phyloP scores from a whole-genome alignment of 1,140 invertebrate species.

The fruit fly (Drosophila melanogaster) region DNA sequence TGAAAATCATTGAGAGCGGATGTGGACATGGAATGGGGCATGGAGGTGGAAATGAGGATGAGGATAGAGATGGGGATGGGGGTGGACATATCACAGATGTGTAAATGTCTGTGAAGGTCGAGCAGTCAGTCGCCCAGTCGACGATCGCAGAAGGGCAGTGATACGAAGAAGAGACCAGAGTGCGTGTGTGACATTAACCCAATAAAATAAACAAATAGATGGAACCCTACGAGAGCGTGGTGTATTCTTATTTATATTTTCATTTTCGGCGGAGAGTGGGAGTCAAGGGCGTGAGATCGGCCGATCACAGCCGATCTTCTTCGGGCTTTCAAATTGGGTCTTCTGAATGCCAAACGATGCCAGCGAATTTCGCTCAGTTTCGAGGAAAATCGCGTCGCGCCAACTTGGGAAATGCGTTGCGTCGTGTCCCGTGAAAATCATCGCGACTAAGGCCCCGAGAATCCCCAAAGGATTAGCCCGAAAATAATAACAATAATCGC shows the following conservation, averaged over 20 bases:
- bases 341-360: constrained; percentile 56
- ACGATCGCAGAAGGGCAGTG: constrained; percentile 35
- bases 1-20: constrained; percentile 79
- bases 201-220: constrained; percentile 61
- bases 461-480: constrained; percentile 52
- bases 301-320: constrained; percentile 66
- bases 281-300: constrained; percentile 51
- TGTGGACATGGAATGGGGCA: constrained; percentile 48
- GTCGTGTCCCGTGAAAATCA: constrained; percentile 46
- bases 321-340: constrained; percentile 69
- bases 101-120: constrained; percentile 57
- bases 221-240: constrained; percentile 41
- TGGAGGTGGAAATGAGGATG: constrained; percentile 9
- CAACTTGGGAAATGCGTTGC: constrained; percentile 73
- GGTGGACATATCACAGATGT: constrained; percentile 28
- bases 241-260: constrained; percentile 29
- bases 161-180: constrained; percentile 15
- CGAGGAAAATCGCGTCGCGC: constrained; percentile 78
- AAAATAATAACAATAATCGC: constrained; percentile 15
- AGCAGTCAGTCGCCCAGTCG: constrained; percentile 32
- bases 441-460: constrained; percentile 28
- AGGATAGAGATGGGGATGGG: background rate
- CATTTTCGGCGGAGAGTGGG: constrained; percentile 25
- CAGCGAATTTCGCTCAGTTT: constrained; percentile 68
- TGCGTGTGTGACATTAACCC: constrained; percentile 77